Evolutionary conservation across 2,888 invertebrate species (phyloP).

Genomic region (Tinea semifulvella): DNA sequence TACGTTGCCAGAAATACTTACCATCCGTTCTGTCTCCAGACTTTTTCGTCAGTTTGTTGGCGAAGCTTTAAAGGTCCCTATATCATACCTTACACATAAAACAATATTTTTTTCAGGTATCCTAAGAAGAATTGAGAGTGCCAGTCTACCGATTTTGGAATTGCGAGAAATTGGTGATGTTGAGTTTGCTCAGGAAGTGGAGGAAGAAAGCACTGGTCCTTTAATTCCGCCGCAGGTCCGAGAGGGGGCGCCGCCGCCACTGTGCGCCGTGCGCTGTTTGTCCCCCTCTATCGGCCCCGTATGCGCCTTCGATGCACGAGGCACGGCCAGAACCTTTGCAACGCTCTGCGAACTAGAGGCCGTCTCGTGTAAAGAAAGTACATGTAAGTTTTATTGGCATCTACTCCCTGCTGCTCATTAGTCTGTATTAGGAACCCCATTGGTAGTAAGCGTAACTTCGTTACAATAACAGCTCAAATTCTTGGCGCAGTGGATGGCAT

Average conservation of each 20-base stretch:
- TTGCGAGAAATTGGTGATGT: constrained; percentile 28
- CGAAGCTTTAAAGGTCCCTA: too few relatives aligned
- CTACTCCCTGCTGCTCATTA: not conserved
- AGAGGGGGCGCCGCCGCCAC: constrained; percentile 51
- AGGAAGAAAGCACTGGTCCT: constrained; percentile 21
- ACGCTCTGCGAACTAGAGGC: constrained; percentile 66
- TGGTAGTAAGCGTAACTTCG: too few relatives aligned
- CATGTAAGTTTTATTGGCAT: constrained; percentile 48
- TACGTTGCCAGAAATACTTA: too few relatives aligned
- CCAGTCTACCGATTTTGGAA: constrained; percentile 38
- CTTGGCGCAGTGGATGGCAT: too few relatives aligned
- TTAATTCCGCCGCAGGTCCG: constrained; percentile 35
- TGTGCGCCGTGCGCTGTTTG: constrained; percentile 47
- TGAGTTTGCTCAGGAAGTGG: constrained; percentile 27
- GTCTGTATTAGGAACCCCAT: not conserved
- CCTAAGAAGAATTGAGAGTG: constrained; percentile 30
- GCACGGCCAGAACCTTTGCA: constrained; percentile 63
- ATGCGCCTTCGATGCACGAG: constrained; percentile 67
- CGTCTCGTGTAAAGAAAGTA: constrained; percentile 65
- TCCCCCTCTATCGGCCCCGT: constrained; percentile 60
- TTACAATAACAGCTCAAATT: too few relatives aligned
- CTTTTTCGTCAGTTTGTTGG: too few relatives aligned
- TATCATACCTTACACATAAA: too few relatives aligned
- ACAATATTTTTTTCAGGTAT: not conserved
- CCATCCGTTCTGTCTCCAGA: too few relatives aligned